Conservation (phyloP, 2,888 invertebrate genomes). For the Brassicogethes aeneus region DNA sequence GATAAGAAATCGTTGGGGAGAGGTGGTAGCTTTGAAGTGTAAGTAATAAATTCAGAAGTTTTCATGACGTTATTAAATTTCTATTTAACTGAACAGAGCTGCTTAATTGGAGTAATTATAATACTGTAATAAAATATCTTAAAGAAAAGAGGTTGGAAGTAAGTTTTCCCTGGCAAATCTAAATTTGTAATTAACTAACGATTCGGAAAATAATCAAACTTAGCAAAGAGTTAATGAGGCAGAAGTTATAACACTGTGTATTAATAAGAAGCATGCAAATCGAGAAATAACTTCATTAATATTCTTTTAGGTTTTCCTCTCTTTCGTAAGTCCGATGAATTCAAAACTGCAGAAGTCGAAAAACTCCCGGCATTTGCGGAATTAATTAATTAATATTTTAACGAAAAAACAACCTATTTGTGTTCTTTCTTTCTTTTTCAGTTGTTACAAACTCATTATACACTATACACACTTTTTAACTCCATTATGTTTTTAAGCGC, state of each 20-base stretch:
- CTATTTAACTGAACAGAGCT: conserved; percentile 26
- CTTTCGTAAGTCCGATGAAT: conserved; percentile 6
- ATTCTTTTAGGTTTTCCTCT: conserved; percentile 26
- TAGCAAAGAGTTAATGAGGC: conserved; percentile 34
- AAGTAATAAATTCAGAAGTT: conserved; percentile 21
- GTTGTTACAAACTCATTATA: too few species aligned
- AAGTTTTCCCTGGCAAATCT: conserved; percentile 23
- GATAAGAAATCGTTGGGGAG: too few species aligned
- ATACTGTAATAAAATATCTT: conserved; percentile 34
- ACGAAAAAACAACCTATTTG: too few species aligned
- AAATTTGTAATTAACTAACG: conserved; percentile 40
- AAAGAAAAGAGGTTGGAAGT: conserved; percentile 25
- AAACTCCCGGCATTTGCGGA: neutral
- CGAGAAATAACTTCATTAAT: conserved; percentile 39
- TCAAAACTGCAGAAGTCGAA: conserved; percentile 13
- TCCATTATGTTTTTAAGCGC: too few species aligned
- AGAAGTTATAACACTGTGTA: conserved; percentile 25
- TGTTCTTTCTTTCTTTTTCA: too few species aligned
- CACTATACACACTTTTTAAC: too few species aligned
- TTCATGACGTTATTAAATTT: conserved; percentile 35
- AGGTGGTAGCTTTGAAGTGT: neutral
- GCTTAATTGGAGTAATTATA: conserved; percentile 30
- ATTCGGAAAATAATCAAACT: conserved; percentile 41
- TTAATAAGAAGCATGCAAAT: conserved; percentile 37
- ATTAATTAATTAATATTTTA: conserved; percentile 8